Percentiles rank a stretch among this genome's conserved stretches.
These are phyloP conservation scores for Campoplex nolae DNA, from an alignment of 2,888 invertebrate species.

Conservation along the genomic window DNA sequence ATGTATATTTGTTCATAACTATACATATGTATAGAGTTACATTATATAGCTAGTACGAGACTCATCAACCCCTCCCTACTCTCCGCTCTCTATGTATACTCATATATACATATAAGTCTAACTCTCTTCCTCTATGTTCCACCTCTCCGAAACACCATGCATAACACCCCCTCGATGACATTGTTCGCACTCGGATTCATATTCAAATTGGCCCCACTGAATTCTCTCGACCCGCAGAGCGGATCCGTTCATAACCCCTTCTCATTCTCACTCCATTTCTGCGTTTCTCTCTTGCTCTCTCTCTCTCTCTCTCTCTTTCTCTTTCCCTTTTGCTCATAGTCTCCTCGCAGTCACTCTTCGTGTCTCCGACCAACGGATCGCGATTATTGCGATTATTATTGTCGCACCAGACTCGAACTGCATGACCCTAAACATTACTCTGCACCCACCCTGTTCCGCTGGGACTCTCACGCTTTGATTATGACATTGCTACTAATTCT, in stretches of 20 bases:
- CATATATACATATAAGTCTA: neutral
- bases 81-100: slow-evolving; percentile 10
- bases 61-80: slow-evolving; percentile 66
- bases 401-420: slow-evolving; percentile 68
- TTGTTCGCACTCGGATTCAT: slow-evolving; percentile 84
- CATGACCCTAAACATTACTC: slow-evolving; percentile 37
- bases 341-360: slow-evolving; percentile 5
- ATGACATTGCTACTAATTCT: slow-evolving; percentile 14
- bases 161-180: slow-evolving; percentile 79
- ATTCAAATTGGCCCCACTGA: slow-evolving; percentile 82
- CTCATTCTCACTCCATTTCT: slow-evolving; percentile 10
- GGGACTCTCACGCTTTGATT: slow-evolving; percentile 28
- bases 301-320: neutral
- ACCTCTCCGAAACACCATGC: slow-evolving; percentile 29
- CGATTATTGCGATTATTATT: slow-evolving; percentile 83
- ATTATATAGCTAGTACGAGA: slow-evolving; percentile 37
- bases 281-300: slow-evolving; percentile 1
- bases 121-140: slow-evolving; percentile 43
- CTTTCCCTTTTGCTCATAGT: neutral
- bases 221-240: slow-evolving; percentile 37
- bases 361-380: slow-evolving; percentile 78
- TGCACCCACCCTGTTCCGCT: slow-evolving; percentile 19
- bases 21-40: slow-evolving; percentile 35
- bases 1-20: slow-evolving; percentile 4
- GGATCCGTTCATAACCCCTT: slow-evolving; percentile 30